These are phyloP conservation scores for Cryptocheilus praepositus DNA, from an alignment of 2,888 invertebrate genomes.

Conservation along the genomic window DNA sequence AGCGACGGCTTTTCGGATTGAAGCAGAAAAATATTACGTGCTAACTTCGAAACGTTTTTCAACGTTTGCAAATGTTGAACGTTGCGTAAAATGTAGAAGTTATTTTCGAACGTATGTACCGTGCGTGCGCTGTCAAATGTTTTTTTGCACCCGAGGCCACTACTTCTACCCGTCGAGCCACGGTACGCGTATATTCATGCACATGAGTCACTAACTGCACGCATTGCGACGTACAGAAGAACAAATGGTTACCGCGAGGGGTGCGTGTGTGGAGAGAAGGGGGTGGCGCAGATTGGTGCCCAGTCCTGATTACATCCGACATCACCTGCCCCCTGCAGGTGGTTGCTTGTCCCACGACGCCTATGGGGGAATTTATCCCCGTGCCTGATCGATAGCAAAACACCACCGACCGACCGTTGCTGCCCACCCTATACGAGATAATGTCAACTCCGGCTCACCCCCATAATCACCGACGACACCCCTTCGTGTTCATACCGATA, in stretches of 20 bases:
- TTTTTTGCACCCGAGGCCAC: too few relatives aligned
- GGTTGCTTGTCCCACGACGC: constrained; percentile 48
- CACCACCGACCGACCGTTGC: constrained; percentile 35
- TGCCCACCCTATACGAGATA: constrained; percentile 39
- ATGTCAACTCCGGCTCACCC: constrained; percentile 32
- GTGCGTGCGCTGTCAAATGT: too few relatives aligned
- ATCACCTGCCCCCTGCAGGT: constrained; percentile 62
- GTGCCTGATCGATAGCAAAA: constrained; percentile 42
- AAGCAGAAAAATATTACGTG: too few relatives aligned
- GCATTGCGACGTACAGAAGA: constrained; percentile 43
- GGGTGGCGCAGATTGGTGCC: constrained; percentile 53
- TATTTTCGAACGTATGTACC: too few relatives aligned
- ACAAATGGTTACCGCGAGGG: constrained; percentile 36
- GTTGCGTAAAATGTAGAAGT: too few relatives aligned
- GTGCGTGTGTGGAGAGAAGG: constrained; percentile 10
- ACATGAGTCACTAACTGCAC: constrained; percentile 28
- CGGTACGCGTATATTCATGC: not conserved
- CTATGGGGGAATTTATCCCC: constrained; percentile 46
- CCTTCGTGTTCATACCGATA: constrained; percentile 24
- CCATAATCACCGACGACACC: constrained; percentile 39
- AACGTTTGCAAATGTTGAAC: too few relatives aligned
- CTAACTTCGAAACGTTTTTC: too few relatives aligned
- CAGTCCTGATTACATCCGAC: constrained; percentile 50
- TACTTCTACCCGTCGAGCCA: not conserved
- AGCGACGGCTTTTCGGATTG: too few relatives aligned